Conservation (phyloP, 2,888 invertebrate genomes). For the Salticus scenicus region DNA sequence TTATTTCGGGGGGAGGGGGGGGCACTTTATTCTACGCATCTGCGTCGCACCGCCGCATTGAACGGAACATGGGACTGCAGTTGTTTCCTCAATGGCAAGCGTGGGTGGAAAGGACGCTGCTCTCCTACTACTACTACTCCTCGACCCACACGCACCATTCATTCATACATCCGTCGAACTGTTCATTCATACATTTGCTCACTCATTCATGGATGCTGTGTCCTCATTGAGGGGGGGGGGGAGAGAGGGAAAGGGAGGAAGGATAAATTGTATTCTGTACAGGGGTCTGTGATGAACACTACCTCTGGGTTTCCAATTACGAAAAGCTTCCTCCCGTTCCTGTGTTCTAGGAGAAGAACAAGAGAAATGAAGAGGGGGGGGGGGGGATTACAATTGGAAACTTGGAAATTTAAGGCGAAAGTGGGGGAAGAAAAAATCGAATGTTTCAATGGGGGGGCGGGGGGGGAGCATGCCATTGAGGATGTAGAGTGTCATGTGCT, state of each 20-base stretch:
- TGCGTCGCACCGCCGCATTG: slow-evolving; percentile 14
- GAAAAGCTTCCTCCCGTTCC: not conserved
- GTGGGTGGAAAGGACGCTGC: slow-evolving; percentile 53
- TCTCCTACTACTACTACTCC: not conserved
- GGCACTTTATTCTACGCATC: not conserved
- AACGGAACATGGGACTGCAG: slow-evolving; percentile 26
- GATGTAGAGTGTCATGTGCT: not conserved
- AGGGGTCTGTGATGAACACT: not conserved
- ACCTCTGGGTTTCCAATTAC: slow-evolving; percentile 5
- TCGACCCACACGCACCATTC: slow-evolving; percentile 9
- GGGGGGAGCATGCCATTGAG: not conserved
- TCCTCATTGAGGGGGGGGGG: no score
- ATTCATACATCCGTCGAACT: slow-evolving; percentile 6
- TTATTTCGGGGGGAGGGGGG: not conserved
- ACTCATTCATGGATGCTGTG: not conserved
- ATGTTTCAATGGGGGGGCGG: not conserved
- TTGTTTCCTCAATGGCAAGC: slow-evolving; percentile 57
- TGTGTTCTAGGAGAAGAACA: no score
- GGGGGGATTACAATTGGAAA: not conserved
- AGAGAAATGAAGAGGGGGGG: no score
- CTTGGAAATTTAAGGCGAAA: not conserved
- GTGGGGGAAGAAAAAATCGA: not conserved
- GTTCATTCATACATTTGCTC: slow-evolving; percentile 16
- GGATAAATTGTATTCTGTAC: no score
- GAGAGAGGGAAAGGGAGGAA: no score